These are phyloP conservation scores for Stenopsyche tienmushanensis DNA, from an alignment of 1,140 invertebrate species.

Conservation along the genomic window DNA sequence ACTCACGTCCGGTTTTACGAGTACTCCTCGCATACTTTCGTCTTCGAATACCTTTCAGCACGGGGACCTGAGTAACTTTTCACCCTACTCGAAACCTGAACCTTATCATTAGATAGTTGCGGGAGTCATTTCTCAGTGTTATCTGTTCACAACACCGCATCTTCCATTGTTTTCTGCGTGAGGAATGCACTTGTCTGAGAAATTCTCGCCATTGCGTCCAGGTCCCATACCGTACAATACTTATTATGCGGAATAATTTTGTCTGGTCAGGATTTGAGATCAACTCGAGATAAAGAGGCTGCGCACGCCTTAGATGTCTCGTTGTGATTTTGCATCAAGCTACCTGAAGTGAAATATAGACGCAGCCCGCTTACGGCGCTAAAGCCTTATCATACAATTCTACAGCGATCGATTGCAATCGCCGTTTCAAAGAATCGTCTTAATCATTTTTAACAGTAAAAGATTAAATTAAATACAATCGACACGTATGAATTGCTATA, in stretches of 20 bases:
- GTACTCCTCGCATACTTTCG: constrained; percentile 48
- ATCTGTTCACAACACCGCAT: constrained; percentile 26
- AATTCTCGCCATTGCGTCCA: constrained; percentile 12
- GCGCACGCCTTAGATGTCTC: constrained; percentile 31
- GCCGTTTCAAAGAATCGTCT: no score
- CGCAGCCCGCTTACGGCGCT: background rate
- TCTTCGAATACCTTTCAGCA: constrained; percentile 42
- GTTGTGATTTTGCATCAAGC: constrained; percentile 7
- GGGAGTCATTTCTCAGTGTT: background rate
- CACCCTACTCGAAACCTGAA: constrained; percentile 35
- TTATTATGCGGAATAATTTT: constrained; percentile 34
- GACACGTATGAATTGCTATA: no score
- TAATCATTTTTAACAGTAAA: no score
- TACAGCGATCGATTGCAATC: no score
- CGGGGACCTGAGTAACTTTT: constrained; percentile 38
- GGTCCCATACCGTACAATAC: constrained; percentile 26
- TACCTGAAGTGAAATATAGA: background rate
- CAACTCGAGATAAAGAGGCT: constrained; percentile 18
- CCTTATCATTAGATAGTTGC: constrained; percentile 11
- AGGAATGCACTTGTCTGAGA: constrained; percentile 17
- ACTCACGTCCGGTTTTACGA: constrained; percentile 50
- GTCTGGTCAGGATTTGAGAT: constrained; percentile 13
- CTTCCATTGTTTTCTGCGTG: constrained; percentile 30
- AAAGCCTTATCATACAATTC: no score
- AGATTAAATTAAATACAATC: no score